Evolutionary conservation across 2,113 vertebrate species (phyloP).

Genomic region (Ceyx cyanopectus): DNA sequence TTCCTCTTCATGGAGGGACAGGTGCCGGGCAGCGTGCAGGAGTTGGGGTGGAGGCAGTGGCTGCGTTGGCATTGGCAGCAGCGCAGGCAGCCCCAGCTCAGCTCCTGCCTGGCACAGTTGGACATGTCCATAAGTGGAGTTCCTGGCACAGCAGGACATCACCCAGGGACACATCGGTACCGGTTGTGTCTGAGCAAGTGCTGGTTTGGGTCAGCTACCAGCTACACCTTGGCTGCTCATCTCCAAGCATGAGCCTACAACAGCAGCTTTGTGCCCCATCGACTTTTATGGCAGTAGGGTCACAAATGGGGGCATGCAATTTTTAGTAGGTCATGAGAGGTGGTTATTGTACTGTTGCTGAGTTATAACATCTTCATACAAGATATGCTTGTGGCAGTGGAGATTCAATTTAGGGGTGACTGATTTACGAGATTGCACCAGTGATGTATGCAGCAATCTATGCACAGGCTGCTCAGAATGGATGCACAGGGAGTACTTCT

Average conservation of each 20-base stretch:
- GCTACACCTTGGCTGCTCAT: neutral
- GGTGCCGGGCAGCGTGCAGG: rapidly evolving
- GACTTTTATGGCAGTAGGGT: neutral
- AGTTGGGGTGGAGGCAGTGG: neutral
- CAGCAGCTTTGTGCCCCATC: neutral
- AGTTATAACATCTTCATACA: constrained; percentile 45
- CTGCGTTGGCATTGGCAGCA: neutral
- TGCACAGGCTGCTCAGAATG: constrained; percentile 34
- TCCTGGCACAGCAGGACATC: neutral
- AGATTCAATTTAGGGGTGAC: constrained; percentile 52
- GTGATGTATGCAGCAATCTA: constrained; percentile 53
- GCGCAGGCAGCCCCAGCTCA: neutral
- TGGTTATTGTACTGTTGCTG: constrained; percentile 48
- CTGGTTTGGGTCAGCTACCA: neutral
- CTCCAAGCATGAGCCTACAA: neutral
- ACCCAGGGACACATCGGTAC: neutral
- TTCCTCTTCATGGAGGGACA: neutral
- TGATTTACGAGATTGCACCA: constrained; percentile 38
- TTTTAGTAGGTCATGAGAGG: constrained; percentile 51
- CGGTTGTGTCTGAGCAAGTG: neutral
- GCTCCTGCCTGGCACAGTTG: neutral
- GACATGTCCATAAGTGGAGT: rapidly evolving
- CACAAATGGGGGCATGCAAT: neutral
- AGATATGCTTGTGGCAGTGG: constrained; percentile 44
- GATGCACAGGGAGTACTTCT: constrained; percentile 45